Conservation (phyloP, 2,888 invertebrate species). For the Drosophila villosipedis region DNA sequence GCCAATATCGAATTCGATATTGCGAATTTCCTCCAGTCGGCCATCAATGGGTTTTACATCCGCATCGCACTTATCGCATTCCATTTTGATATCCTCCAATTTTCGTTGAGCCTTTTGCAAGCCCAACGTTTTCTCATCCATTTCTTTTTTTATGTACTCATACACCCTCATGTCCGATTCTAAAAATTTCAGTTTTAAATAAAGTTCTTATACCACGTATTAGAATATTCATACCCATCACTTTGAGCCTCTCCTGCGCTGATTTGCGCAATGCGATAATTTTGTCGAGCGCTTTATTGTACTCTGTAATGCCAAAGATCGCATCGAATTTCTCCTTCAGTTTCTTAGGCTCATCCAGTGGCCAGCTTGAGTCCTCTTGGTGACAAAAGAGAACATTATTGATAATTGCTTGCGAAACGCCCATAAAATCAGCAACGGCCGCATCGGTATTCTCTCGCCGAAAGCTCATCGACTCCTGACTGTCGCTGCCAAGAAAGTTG, state of each 20-base stretch:
- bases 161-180: conserved; percentile 86
- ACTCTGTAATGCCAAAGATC: conserved; percentile 97
- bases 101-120: conserved; percentile 88
- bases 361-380: conserved; percentile 99
- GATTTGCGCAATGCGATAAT: conserved; percentile 89
- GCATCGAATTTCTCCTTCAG: conserved; percentile 98
- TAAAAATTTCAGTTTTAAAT: conserved; percentile 55
- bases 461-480: conserved; percentile 88
- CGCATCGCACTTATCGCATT: conserved; percentile 87
- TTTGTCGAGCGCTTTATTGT: conserved; percentile 94
- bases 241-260: conserved; percentile 86
- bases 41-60: conserved; percentile 87
- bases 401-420: conserved; percentile 97
- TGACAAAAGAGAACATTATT: conserved; percentile 99
- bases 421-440: conserved; percentile 89
- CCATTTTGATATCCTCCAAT: conserved; percentile 87
- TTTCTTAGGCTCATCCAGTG: conserved; percentile 95
- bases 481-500: conserved; percentile 83
- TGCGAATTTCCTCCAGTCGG: conserved; percentile 86
- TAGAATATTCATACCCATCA: conserved; percentile 85
- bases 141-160: conserved; percentile 87
- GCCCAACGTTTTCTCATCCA: conserved; percentile 87
- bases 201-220: background rate
- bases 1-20: conserved; percentile 86
- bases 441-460: conserved; percentile 90